Base-by-base conservation (phyloP, 2,113 vertebrate species). In the Odontophorus gujanensis region DNA sequence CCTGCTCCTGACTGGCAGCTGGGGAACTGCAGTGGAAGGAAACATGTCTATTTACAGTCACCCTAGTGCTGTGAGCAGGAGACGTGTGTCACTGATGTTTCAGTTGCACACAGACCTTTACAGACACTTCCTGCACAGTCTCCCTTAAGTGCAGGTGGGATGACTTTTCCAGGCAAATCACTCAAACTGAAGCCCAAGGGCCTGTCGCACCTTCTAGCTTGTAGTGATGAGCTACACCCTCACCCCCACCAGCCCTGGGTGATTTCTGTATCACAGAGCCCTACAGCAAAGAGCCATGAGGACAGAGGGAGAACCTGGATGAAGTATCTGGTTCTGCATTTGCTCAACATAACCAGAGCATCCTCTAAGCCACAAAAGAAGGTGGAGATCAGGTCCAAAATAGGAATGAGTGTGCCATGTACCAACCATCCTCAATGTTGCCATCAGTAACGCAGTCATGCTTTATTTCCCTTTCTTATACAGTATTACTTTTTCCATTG, bases 51-150 rank as follows among this genome's bases (percentile, higher is more conserved):
- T 67, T 71, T 57, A 40, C 47, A 62, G 4, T 18, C 34, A 59
- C 14, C 45, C 25, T 28, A n/a, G 55, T 24, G 28, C 50, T 65
- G 73, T 30, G 65, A 71, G 26, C 68, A 81, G 28, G 55, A 73
- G 59, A 18, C 80, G 11, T 55, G 47, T 83, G 68, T 45, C 47
- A 10, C 75, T 80, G 6, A 13, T 14, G 11, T 32, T 79, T 72
- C 76, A 14, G 0, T 0, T 0, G 18, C 6, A 3, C 30, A 25
- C 50, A 74, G 65, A 77, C 36, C 26, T 63, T 38, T 18, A 4
- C 28, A 57, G 0, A 0, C 30, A n/a, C 19, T 71, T 66, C 42
- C 81, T 22, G 19, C 4, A 1, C 2, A 0, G 58, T n/a, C 40
- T 77, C 42, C 28, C 9, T 69, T 10, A 11, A 40, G 53, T 32